These are phyloP conservation scores for Drosophila merina DNA, from an alignment of 2,888 invertebrate genomes.

Conservation along the genomic window DNA sequence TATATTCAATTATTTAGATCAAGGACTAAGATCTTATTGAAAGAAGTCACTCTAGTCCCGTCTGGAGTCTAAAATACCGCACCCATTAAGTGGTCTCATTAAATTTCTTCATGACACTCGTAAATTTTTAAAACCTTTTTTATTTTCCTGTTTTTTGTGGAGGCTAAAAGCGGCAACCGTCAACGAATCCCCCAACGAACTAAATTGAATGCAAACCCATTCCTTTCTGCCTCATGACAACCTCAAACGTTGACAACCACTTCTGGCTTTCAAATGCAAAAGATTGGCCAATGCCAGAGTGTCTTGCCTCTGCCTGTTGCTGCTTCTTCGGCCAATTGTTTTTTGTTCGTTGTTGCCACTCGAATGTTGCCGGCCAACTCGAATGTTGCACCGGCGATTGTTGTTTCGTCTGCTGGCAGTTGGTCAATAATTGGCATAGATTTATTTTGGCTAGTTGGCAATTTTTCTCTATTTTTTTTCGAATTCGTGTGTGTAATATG, in stretches of 20 bases:
- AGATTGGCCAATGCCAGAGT: constrained; percentile 71
- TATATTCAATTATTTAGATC: constrained; percentile 1
- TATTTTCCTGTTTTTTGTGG: constrained; percentile 5
- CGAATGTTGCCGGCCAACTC: constrained; percentile 20
- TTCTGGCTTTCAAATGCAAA: constrained; percentile 58
- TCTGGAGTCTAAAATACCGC: neutral
- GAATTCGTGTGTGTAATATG: constrained; percentile 19
- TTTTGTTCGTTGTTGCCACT: constrained; percentile 27
- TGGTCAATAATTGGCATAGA: constrained; percentile 81
- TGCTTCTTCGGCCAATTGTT: constrained; percentile 59
- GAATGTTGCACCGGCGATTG: constrained; percentile 55
- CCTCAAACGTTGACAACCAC: constrained; percentile 56
- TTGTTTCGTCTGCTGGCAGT: constrained; percentile 62
- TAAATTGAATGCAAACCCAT: constrained; percentile 29
- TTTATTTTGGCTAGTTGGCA: constrained; percentile 75
- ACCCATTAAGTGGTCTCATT: constrained; percentile 5
- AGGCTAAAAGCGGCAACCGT: constrained; percentile 11
- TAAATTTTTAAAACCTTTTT: constrained; percentile 1
- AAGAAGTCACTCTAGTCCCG: neutral
- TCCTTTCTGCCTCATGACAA: constrained; percentile 45
- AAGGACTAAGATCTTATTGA: neutral
- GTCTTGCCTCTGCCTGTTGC: constrained; percentile 38
- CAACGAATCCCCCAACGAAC: neutral
- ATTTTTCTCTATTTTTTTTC: constrained; percentile 30
- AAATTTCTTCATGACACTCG: constrained; percentile 6